These are phyloP conservation scores for Azorinus chamasolen DNA, from an alignment of 2,888 invertebrate species.

Conservation along the genomic window DNA sequence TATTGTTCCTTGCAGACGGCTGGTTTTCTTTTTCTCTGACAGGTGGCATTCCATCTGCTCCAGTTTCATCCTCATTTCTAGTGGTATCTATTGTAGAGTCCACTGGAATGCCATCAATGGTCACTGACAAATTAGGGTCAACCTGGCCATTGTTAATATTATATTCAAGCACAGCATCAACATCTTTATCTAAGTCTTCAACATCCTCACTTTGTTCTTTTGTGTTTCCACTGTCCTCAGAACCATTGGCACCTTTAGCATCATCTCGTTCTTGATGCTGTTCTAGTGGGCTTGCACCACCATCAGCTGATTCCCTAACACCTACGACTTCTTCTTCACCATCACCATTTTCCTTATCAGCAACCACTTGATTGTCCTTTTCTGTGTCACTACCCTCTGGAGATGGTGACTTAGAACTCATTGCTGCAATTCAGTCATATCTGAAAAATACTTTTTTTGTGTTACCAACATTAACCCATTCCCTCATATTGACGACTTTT, in stretches of 20 bases:
- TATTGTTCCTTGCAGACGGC: neutral
- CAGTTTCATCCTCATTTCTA: neutral
- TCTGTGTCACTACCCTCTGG: slow-evolving; percentile 12
- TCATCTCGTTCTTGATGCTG: neutral
- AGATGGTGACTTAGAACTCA: slow-evolving; percentile 8
- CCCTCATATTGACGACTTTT: no score
- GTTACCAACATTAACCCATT: no score
- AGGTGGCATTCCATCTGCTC: neutral
- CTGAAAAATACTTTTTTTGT: neutral
- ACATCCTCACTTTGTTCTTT: slow-evolving; percentile 31
- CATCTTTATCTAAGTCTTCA: slow-evolving; percentile 52
- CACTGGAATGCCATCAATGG: slow-evolving; percentile 31
- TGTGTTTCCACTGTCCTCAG: slow-evolving; percentile 25
- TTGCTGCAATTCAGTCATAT: neutral
- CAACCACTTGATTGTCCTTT: slow-evolving; percentile 4
- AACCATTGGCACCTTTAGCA: neutral
- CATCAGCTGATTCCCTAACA: slow-evolving; percentile 40
- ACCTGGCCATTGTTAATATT: slow-evolving; percentile 44
- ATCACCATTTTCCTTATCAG: slow-evolving; percentile 7
- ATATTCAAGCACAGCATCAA: slow-evolving; percentile 51
- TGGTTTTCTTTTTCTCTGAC: neutral
- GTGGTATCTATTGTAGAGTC: slow-evolving; percentile 17
- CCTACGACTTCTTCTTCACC: slow-evolving; percentile 5
- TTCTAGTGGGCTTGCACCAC: slow-evolving; percentile 1
- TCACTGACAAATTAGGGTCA: slow-evolving; percentile 39